Evolutionary conservation across 2,888 invertebrate species (phyloP).

Genomic region (Bursaphelenchus okinawaensis): DNA sequence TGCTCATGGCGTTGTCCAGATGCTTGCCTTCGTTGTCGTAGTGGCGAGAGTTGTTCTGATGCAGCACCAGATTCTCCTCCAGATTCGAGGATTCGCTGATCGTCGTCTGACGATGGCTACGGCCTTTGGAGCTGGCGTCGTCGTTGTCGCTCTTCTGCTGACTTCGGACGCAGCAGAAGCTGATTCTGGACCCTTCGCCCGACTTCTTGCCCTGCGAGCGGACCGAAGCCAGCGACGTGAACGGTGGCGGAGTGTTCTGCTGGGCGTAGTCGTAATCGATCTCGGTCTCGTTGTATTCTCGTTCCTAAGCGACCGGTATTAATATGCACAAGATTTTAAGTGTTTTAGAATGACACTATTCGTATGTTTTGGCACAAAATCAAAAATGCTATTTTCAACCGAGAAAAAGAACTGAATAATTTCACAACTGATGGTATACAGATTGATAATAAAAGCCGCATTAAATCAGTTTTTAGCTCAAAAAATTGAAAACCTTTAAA

Average conservation of each 20-base stretch:
- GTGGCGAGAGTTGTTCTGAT: background rate
- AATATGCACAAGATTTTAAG: background rate
- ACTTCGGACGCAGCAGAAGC: background rate
- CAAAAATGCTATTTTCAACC: no score
- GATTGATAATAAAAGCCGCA: no score
- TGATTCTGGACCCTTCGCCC: background rate
- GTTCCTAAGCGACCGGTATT: conserved; percentile 35
- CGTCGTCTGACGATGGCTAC: background rate
- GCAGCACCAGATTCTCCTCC: background rate
- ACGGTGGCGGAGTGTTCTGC: conserved; percentile 39
- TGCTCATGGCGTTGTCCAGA: background rate
- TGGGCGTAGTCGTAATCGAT: conserved; percentile 41
- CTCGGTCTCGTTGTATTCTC: conserved; percentile 51
- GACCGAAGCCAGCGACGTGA: background rate
- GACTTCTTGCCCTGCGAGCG: background rate
- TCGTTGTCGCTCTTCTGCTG: background rate
- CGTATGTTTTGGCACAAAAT: no score
- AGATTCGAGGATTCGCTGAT: background rate
- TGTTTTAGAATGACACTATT: no score
- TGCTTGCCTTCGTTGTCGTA: background rate
- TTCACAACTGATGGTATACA: no score
- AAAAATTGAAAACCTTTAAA: no score
- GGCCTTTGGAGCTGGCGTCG: background rate
- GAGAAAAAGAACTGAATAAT: no score
- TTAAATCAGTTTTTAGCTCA: no score